Evolutionary conservation across 2,797 vertebrate genomes (phyloP).

Genomic region (Sebastes hopkinsi): DNA sequence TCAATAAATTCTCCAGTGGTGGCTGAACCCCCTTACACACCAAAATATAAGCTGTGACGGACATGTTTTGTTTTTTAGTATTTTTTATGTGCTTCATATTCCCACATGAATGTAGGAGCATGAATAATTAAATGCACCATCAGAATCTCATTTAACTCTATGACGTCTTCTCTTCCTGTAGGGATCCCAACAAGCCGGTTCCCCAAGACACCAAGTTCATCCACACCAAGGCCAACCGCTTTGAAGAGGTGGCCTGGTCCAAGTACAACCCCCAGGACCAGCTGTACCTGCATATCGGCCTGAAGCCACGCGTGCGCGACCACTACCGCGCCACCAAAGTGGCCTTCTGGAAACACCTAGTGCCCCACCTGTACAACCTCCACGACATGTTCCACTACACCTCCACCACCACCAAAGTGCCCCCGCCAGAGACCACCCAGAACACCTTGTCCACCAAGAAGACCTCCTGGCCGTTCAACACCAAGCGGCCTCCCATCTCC

Average conservation of each 20-base stretch:
- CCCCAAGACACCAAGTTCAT: slow-evolving; percentile 98
- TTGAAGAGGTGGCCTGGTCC: slow-evolving; percentile 97
- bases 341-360: slow-evolving; percentile 98
- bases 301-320: slow-evolving; percentile 95
- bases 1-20: slow-evolving; percentile 22
- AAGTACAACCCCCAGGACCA: slow-evolving; percentile 98
- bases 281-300: slow-evolving; percentile 95
- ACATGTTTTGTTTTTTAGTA: slow-evolving; percentile 18
- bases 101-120: slow-evolving; percentile 10
- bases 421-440: slow-evolving; percentile 93
- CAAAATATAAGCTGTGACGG: slow-evolving; percentile 27
- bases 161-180: slow-evolving; percentile 60
- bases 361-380: slow-evolving; percentile 96
- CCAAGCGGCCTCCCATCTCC: slow-evolving; percentile 94
- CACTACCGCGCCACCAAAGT: slow-evolving; percentile 98
- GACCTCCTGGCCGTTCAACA: slow-evolving; percentile 88
- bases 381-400: slow-evolving; percentile 99
- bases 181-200: slow-evolving; percentile 96
- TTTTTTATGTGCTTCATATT: slow-evolving; percentile 10
- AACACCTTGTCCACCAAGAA: slow-evolving; percentile 94
- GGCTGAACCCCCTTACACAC: slow-evolving; percentile 24
- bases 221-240: slow-evolving; percentile 96
- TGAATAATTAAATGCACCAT: slow-evolving; percentile 43
- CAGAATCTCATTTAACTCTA: slow-evolving; percentile 40
- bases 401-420: slow-evolving; percentile 98